Base-by-base conservation (phyloP, 1,140 invertebrate species). In the Rhynchophorus ferrugineus region DNA sequence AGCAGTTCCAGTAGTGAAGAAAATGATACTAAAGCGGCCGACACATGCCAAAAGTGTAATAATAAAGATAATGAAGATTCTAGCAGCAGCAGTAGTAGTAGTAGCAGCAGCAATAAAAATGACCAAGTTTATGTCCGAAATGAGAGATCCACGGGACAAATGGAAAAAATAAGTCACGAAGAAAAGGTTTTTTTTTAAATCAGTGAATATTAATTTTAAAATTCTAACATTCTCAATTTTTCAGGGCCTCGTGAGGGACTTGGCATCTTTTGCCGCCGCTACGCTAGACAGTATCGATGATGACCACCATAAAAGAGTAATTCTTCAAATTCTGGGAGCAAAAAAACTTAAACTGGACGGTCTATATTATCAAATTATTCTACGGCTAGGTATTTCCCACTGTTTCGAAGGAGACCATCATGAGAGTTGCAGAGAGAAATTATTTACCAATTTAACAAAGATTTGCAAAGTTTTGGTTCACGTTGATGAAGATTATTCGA, bases 271-370 rank as follows among this genome's bases (percentile, higher is more conserved):
- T 45, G 67, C 65, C 44, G 63, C 64, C 3, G 44, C 57, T 11
- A 63, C 64, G n/a, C 54, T 71, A 21, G 67, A 71, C 39, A 52
- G 63, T 19, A 63, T 61, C 24, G 68, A 70, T 52, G 59, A 63
- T n/a, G 69, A 71, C 59, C 58, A 67, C 49, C 44, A 58, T 7
- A 67, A 67, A 44, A 59, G 65, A 21, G 49, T 70, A 5, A 59
- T 70, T 17, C 53, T 71, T 22, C 54, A 69, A 47, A 60, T 71
- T 33, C 39, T 71, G 7, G 46, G 59, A 42, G 64, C 65, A 5
- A 67, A 67, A 54, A 71, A 66, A 59, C 39, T 64, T 13, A 59
- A 62, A 51, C 38, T 57, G 1, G 61, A 64, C 35, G 64, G 61
- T n/a, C 58, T 58, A 20, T 62, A 61, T 44, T 69, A 69, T 57